Base-by-base conservation (phyloP, 2,797 vertebrate species). In the Spea hammondii region DNA sequence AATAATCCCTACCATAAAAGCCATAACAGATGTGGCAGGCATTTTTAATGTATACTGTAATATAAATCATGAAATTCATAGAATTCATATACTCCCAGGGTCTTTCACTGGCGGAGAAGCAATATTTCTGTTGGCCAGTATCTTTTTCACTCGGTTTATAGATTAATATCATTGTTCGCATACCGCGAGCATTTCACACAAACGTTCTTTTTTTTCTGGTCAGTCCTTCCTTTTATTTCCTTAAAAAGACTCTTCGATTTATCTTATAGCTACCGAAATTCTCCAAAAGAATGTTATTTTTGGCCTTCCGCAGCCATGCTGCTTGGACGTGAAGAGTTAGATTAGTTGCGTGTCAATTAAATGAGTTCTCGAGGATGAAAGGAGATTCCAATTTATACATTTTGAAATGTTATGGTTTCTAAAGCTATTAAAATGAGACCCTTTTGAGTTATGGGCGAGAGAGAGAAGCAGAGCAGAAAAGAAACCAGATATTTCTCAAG, bases 81-180 rank as follows among this genome's bases (percentile, higher is more conserved):
- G 54, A 49, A 74, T 62, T 62, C 46, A 64, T 70, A 45, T 64
- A 55, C 57, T 54, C 49, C 14, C 14, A 57, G 76, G 44, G 71
- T 66, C 65, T 55, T 48, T 65, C 65, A 32, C 54, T 77, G 73
- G 73, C 79, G 67, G 69, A 51, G 59, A 12, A 32, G 11, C 32
- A 14, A 9, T 76, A 72, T 81, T 81, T 71, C 73, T 76, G 74
- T 70, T 76, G 79, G 60, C 79, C 70, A 49, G 51, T 81, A 60
- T 72, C 60, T 72, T 44, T 59, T 71, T 67, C 64, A 76, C 55
- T 17, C 53, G 17, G 51, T 62, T 62, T 62, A 55, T 72, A 69
- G 60, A 77, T 77, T 59, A 81, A 72, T 76, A 72, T 70, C 70
- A 77, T 77, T 82, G 69, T 77, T 64, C 79, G 73, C 64, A 82